These are phyloP conservation scores for Anguilla pacifica DNA, from an alignment of 2,797 vertebrate species.

Conservation along the genomic window DNA sequence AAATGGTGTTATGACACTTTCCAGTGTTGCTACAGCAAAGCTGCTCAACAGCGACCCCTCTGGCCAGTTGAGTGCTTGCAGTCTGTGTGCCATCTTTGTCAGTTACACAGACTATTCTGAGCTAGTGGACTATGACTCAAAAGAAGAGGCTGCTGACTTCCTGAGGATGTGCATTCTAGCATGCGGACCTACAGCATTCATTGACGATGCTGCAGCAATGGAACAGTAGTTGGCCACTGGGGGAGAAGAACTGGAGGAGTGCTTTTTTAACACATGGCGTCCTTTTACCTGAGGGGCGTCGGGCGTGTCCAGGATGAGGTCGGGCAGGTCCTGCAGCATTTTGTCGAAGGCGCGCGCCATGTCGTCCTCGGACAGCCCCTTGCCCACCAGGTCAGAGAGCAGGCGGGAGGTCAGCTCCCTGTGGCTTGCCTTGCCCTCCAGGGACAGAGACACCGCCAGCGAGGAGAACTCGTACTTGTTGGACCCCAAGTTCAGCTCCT, in stretches of 20 bases:
- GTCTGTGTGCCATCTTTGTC: not conserved
- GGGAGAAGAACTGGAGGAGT: not conserved
- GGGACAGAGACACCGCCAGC: constrained; percentile 78
- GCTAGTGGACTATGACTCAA: not conserved
- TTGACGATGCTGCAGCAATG: not conserved
- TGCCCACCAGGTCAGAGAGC: constrained; percentile 79
- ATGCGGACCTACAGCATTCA: not conserved
- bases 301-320: constrained; percentile 86
- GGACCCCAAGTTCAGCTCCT: constrained; percentile 78
- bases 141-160: not conserved
- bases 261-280: not conserved
- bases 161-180: not conserved
- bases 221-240: not conserved
- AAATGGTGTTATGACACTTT: not conserved
- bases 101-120: not conserved
- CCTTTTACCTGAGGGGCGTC: constrained; percentile 81
- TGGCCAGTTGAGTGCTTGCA: not conserved
- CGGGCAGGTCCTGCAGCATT: constrained; percentile 80
- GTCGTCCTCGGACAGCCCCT: constrained; percentile 73
- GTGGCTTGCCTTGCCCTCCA: constrained; percentile 87
- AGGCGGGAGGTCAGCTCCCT: constrained; percentile 85
- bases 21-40: not conserved
- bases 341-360: constrained; percentile 80
- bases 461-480: constrained; percentile 78
- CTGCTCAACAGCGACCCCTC: not conserved